Evolutionary conservation across 1,140 invertebrate genomes (phyloP).

Genomic region (Drosophila melanica): DNA sequence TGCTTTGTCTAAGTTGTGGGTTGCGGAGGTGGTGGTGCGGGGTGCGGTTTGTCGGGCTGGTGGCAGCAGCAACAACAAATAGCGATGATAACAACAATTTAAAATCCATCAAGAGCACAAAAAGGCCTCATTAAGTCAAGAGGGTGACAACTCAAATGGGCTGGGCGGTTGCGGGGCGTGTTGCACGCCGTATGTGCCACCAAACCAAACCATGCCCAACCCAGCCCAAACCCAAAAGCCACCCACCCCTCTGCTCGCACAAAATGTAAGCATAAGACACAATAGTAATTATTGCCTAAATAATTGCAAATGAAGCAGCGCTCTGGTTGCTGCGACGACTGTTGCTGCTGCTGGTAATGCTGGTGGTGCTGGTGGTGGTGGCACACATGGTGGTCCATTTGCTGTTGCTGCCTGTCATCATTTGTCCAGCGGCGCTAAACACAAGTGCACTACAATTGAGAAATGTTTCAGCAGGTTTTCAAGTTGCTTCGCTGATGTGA

Average conservation of each 20-base stretch:
- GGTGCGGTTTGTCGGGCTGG: not conserved
- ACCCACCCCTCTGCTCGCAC: not conserved
- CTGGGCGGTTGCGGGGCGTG: slow-evolving; percentile 46
- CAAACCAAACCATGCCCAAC: not conserved
- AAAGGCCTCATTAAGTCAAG: slow-evolving; percentile 83
- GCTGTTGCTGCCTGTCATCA: slow-evolving; percentile 38
- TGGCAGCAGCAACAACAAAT: slow-evolving; percentile 47
- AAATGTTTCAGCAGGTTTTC: slow-evolving; percentile 42
- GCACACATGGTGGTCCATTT: slow-evolving; percentile 57
- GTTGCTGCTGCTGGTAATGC: not conserved
- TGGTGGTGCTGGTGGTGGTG: slow-evolving; percentile 25
- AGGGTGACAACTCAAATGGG: slow-evolving; percentile 67
- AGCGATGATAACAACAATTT: slow-evolving; percentile 83
- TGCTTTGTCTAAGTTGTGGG: not conserved
- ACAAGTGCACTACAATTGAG: slow-evolving; percentile 74
- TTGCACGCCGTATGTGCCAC: slow-evolving; percentile 39
- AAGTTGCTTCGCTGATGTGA: slow-evolving; percentile 4
- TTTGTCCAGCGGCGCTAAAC: slow-evolving; percentile 51
- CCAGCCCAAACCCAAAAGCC: slow-evolving; percentile 1
- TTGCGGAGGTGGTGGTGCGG: not conserved
- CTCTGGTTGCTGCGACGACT: slow-evolving; percentile 18
- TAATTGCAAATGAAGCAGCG: slow-evolving; percentile 79
- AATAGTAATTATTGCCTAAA: slow-evolving; percentile 84
- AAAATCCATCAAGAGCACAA: slow-evolving; percentile 83
- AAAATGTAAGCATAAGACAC: slow-evolving; percentile 84